A percentile compares a stretch with the other conserved stretches of the same genome.
These are phyloP conservation scores for Echiichthys vipera DNA, from an alignment of 2,797 vertebrate species.

Conservation along the genomic window DNA sequence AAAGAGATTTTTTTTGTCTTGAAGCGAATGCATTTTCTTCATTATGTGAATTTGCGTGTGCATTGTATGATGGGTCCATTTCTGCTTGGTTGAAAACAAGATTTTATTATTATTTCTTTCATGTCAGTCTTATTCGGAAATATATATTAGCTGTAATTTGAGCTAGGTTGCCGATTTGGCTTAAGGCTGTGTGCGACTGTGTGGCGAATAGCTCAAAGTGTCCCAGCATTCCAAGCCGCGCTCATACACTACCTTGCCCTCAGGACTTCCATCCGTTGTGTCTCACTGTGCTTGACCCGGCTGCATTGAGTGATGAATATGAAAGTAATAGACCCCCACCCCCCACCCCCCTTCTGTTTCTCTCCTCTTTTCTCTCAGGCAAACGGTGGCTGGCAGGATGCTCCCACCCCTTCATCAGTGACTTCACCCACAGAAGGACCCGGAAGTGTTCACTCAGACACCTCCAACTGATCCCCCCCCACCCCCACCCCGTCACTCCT, in stretches of 20 bases:
- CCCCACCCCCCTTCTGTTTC: background rate
- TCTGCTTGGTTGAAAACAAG: slow-evolving; percentile 41
- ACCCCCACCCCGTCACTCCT: slow-evolving; percentile 43
- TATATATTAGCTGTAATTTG: slow-evolving; percentile 41
- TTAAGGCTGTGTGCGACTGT: slow-evolving; percentile 37
- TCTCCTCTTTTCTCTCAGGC: slow-evolving; percentile 79
- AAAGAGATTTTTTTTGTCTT: no score
- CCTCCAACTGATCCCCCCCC: slow-evolving; percentile 95
- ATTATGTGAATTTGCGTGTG: slow-evolving; percentile 43
- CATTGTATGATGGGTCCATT: slow-evolving; percentile 36
- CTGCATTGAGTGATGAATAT: slow-evolving; percentile 39
- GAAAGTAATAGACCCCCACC: slow-evolving; percentile 22
- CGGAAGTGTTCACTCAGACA: slow-evolving; percentile 98
- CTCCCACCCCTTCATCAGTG: slow-evolving; percentile 98
- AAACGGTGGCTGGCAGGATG: slow-evolving; percentile 98
- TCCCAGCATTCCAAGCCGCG: slow-evolving; percentile 20
- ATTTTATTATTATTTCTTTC: slow-evolving; percentile 36
- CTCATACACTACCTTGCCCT: slow-evolving; percentile 33
- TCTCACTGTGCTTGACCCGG: slow-evolving; percentile 34
- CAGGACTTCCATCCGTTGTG: slow-evolving; percentile 37
- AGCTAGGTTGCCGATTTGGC: slow-evolving; percentile 32
- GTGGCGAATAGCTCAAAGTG: background rate
- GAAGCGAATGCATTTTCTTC: slow-evolving; percentile 23
- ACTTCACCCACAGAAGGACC: slow-evolving; percentile 99
- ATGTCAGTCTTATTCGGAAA: slow-evolving; percentile 40